Conservation (phyloP, 2,113 vertebrate species). For the Scatophagus argus region DNA sequence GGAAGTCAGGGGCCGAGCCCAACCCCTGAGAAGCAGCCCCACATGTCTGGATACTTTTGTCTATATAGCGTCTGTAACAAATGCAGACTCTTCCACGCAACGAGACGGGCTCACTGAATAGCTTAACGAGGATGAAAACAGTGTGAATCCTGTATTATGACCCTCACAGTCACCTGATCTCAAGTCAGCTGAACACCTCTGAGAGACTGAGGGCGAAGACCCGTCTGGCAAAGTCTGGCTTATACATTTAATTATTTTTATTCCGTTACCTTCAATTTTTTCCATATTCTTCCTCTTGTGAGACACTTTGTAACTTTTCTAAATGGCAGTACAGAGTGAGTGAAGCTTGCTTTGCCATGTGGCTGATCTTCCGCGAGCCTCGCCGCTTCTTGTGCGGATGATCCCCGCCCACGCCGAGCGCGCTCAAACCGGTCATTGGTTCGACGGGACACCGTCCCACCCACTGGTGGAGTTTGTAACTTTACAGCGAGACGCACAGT, state of each 20-base stretch:
- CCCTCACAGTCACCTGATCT: not conserved
- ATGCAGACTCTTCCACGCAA: not conserved
- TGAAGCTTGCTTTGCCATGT: not conserved
- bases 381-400: not conserved
- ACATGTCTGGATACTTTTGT: too few relatives aligned
- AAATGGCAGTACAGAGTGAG: too few relatives aligned
- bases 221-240: too few relatives aligned
- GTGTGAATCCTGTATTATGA: not conserved
- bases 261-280: not conserved
- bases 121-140: not conserved
- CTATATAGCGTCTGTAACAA: too few relatives aligned
- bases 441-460: not conserved
- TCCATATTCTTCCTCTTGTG: not conserved
- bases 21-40: too few relatives aligned
- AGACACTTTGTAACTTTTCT: not conserved
- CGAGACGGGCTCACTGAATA: not conserved
- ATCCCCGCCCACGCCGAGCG: conserved; percentile 47
- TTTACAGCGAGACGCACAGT: not conserved
- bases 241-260: too few relatives aligned
- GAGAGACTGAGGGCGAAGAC: not conserved
- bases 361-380: not conserved
- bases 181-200: not conserved
- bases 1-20: too few relatives aligned
- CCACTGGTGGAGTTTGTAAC: conserved; percentile 29
- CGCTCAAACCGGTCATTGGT: conserved; percentile 57